These are phyloP conservation scores for Galbula dea DNA, from an alignment of 2,113 vertebrate genomes.

Conservation along the genomic window DNA sequence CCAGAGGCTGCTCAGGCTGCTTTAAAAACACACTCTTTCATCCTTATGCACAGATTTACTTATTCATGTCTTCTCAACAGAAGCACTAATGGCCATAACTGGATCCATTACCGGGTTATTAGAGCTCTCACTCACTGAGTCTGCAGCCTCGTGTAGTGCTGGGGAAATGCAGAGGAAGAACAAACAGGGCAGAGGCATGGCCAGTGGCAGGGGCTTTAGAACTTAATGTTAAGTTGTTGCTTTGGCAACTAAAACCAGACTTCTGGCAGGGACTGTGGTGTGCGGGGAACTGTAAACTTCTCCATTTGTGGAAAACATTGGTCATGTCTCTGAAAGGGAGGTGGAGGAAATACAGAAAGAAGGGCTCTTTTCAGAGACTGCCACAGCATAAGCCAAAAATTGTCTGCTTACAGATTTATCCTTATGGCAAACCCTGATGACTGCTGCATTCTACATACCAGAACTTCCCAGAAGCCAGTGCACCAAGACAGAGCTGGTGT, in stretches of 20 bases:
- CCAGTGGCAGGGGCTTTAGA: conserved; percentile 3
- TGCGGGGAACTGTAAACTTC: conserved; percentile 48
- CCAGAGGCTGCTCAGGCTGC: not conserved
- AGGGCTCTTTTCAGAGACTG: conserved; percentile 57
- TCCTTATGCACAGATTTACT: conserved; percentile 9
- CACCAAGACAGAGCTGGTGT: not conserved
- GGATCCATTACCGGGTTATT: conserved; percentile 61
- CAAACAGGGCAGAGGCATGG: not conserved
- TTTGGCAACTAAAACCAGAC: conserved; percentile 37
- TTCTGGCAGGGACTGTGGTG: not conserved
- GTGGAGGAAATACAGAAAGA: conserved; percentile 43
- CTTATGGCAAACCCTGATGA: not conserved
- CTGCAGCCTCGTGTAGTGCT: not conserved
- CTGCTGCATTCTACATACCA: not conserved
- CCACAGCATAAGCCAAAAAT: conserved; percentile 13
- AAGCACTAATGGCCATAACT: conserved; percentile 47
- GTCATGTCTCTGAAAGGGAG: conserved; percentile 55
- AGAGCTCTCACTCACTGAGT: conserved; percentile 55
- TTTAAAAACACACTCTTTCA: conserved; percentile 9
- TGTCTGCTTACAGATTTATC: conserved; percentile 37
- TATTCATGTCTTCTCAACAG: conserved; percentile 55
- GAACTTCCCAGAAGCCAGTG: conserved; percentile 30
- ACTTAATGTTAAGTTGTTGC: conserved; percentile 36
- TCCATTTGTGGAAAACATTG: conserved; percentile 62
- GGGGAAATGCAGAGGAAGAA: not conserved